Conservation (phyloP, 2,113 vertebrate genomes). For the Meles meles region DNA sequence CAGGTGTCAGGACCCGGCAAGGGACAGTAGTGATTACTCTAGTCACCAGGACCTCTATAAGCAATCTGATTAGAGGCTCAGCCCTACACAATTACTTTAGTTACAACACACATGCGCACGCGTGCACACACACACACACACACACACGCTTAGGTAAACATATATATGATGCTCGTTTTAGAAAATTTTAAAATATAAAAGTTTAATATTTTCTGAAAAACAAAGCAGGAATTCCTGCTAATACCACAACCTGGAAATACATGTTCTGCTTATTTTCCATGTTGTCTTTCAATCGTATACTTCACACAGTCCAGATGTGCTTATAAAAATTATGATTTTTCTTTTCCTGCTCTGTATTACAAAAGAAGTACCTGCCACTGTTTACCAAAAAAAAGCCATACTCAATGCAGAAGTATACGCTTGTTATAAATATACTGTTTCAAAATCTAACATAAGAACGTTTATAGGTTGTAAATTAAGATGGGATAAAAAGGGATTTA, state of each 20-base stretch:
- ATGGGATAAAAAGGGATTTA: not conserved
- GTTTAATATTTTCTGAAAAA: not conserved
- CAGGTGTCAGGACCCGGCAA: not conserved
- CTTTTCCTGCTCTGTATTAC: not conserved
- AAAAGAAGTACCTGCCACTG: not conserved
- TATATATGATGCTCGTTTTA: not conserved
- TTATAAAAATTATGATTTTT: not conserved
- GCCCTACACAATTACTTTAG: not conserved
- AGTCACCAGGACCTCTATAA: not conserved
- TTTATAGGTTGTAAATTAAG: not conserved
- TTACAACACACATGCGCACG: fast-evolving
- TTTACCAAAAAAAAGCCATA: not conserved
- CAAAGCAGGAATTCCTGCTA: not conserved
- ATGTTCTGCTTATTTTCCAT: not conserved
- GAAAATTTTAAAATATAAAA: not conserved
- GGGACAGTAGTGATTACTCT: not conserved
- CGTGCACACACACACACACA: not conserved
- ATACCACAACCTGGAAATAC: not conserved
- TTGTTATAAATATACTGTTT: not conserved
- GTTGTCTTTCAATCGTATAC: not conserved
- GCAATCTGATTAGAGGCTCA: not conserved
- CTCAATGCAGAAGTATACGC: not conserved
- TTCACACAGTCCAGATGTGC: not conserved
- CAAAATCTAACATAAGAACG: not conserved
- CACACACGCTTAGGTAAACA: not conserved